A percentile compares a stretch with the other conserved stretches of the same genome.
These are phyloP conservation scores for Candoia aspera DNA, from an alignment of 2,113 vertebrate species.

Conservation along the genomic window DNA sequence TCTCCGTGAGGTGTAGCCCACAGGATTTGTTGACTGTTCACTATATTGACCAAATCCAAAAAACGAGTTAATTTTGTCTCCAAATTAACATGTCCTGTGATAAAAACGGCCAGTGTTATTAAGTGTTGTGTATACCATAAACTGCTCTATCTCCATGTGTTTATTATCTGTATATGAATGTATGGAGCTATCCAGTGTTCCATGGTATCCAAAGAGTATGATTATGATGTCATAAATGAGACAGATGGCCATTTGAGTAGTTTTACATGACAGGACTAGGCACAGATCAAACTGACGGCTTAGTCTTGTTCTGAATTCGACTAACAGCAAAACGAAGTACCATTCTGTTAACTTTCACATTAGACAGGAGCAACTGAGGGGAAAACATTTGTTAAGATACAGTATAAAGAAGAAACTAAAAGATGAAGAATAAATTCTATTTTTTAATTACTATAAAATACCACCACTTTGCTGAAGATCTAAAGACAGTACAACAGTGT, in stretches of 20 bases:
- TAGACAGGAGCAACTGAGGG: neutral
- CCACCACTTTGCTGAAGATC: neutral
- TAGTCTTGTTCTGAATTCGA: neutral
- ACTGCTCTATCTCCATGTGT: neutral
- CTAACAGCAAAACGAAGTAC: neutral
- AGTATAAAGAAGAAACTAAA: neutral
- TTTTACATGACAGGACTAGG: neutral
- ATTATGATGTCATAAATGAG: neutral
- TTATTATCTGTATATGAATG: neutral
- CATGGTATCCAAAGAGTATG: neutral
- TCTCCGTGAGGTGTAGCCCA: neutral
- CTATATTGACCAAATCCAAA: neutral
- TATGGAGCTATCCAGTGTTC: neutral
- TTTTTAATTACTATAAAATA: neutral
- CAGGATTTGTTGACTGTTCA: neutral
- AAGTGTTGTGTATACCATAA: neutral
- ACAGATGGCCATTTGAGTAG: neutral
- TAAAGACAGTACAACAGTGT: neutral
- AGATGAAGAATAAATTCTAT: neutral
- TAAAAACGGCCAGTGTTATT: neutral
- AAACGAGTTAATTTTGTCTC: neutral
- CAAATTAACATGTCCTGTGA: neutral
- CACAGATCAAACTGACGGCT: neutral
- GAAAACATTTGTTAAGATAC: neutral
- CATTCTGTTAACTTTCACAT: neutral